Evolutionary conservation across 2,888 invertebrate species (phyloP).

Genomic region (Dicyrtomina minuta): DNA sequence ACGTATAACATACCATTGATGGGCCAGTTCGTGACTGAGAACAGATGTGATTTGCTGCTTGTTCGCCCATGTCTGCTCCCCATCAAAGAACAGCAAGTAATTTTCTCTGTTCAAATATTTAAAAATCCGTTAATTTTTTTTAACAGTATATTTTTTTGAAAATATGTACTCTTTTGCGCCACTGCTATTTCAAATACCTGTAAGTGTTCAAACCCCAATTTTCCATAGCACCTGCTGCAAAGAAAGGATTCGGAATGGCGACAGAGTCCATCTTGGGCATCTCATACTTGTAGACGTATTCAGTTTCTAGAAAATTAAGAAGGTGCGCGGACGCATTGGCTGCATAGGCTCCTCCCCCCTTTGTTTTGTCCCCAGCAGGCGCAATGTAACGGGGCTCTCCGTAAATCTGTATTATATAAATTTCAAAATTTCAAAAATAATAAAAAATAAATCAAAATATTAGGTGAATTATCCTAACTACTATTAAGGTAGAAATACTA

Average conservation of each 20-base stretch:
- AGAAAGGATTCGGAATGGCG: conserved; percentile 35
- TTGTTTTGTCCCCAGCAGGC: no score
- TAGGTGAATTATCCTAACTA: no score
- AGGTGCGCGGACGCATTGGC: conserved; percentile 38
- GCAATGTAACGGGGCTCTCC: conserved; percentile 36
- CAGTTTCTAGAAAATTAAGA: conserved; percentile 29
- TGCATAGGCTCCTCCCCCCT: conserved; percentile 24
- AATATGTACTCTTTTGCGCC: no score
- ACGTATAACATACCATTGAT: conserved; percentile 35
- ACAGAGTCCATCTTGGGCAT: conserved; percentile 50
- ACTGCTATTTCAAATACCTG: conserved; percentile 21
- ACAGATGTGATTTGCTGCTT: no score
- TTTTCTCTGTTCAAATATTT: neutral
- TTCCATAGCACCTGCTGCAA: conserved; percentile 38
- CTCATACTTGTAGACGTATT: no score
- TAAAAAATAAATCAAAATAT: no score
- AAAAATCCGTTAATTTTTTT: no score
- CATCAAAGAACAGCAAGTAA: conserved; percentile 1
- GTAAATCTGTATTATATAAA: conserved; percentile 31
- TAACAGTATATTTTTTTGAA: no score
- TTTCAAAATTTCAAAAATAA: neutral
- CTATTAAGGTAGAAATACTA: no score
- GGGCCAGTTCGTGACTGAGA: conserved; percentile 24
- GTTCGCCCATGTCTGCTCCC: neutral
- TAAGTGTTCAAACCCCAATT: conserved; percentile 48